These are phyloP conservation scores for Rugalucina vietnamica DNA, from an alignment of 2,888 invertebrate species.

Conservation along the genomic window DNA sequence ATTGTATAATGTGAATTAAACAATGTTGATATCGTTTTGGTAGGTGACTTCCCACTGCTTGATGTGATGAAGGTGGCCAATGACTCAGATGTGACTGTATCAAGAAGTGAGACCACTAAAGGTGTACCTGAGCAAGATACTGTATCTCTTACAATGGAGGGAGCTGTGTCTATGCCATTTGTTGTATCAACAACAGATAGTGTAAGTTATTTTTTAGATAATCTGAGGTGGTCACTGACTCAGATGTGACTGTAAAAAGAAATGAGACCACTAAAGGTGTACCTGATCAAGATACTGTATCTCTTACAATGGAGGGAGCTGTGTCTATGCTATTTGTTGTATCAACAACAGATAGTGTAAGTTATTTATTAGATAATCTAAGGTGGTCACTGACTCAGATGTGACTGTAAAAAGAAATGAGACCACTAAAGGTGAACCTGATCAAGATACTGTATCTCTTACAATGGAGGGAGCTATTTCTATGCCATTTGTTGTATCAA, in stretches of 20 bases:
- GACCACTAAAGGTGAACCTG: conserved; percentile 47
- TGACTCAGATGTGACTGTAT: conserved; percentile 28
- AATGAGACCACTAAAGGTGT: conserved; percentile 41
- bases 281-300: conserved; percentile 49
- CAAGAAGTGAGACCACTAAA: conserved; percentile 21
- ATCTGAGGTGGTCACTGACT: conserved; percentile 30
- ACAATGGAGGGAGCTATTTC: conserved; percentile 45
- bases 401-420: conserved; percentile 23
- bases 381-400: conserved; percentile 31
- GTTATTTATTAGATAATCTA: no score
- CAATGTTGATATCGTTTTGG: conserved; percentile 9
- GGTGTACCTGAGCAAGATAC: conserved; percentile 54
- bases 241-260: conserved; percentile 22
- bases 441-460: conserved; percentile 48
- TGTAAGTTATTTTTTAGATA: no score
- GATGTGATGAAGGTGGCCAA: conserved; percentile 35
- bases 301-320: conserved; percentile 45
- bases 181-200: conserved; percentile 22
- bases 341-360: conserved; percentile 37
- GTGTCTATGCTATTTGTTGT: conserved; percentile 43
- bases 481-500: conserved; percentile 34
- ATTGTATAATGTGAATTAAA: no score
- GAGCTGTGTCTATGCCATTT: conserved; percentile 43
- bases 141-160: conserved; percentile 47
- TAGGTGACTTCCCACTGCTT: conserved; percentile 67